Percentiles rank a stretch among this genome's conserved stretches.
phyloP scores from a whole-genome alignment of 2,113 vertebrate species.

The Daubentonia madagascariensis region DNA sequence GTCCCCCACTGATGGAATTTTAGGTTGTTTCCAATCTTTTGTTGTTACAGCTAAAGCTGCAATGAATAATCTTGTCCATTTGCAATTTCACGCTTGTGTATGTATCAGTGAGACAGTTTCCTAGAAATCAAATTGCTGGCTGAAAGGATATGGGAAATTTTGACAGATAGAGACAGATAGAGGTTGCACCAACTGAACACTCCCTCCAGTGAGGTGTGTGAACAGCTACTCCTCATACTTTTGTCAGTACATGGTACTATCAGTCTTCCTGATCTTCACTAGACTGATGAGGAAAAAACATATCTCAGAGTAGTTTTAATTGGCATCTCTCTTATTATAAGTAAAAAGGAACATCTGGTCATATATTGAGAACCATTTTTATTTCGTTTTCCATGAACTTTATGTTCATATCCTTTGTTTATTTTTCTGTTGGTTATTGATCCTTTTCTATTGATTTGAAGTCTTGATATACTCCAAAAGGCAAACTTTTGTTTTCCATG shows the following conservation, averaged over 20 bases:
- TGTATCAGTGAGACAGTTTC: conserved; percentile 26
- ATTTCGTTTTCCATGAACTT: background rate
- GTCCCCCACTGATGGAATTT: conserved; percentile 47
- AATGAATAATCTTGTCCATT: conserved; percentile 63
- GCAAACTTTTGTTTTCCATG: conserved; percentile 13
- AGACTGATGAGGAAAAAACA: background rate
- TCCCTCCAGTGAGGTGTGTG: background rate
- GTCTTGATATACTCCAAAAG: background rate
- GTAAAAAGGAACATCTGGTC: background rate
- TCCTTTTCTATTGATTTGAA: background rate
- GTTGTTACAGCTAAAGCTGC: conserved; percentile 55
- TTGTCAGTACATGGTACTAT: background rate
- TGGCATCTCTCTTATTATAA: background rate
- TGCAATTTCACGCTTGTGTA: conserved; percentile 34
- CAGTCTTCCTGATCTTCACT: conserved; percentile 5
- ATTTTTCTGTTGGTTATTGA: background rate
- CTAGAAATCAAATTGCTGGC: conserved; percentile 56
- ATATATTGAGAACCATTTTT: conserved; percentile 20
- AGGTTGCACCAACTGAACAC: background rate
- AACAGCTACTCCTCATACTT: background rate
- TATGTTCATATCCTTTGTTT: background rate
- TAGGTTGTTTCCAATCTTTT: conserved; percentile 71
- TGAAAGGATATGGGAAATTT: conserved; percentile 24
- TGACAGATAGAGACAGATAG: conserved; percentile 26
- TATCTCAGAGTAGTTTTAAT: background rate